These are phyloP conservation scores for Rhaphigaster nebulosa DNA, from an alignment of 2,888 invertebrate species.

Conservation along the genomic window DNA sequence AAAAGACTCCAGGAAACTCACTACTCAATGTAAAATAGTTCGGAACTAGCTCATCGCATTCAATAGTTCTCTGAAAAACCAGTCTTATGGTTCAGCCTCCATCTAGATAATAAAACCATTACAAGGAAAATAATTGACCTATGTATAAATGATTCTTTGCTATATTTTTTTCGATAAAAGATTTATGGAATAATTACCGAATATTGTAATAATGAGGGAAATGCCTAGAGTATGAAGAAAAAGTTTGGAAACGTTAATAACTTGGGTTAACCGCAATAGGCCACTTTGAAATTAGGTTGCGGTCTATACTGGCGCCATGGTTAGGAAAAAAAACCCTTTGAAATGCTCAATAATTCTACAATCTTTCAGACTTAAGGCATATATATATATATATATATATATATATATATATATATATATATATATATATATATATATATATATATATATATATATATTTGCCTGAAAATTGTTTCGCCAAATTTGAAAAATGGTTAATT, in stretches of 20 bases:
- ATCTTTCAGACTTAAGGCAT: too few relatives aligned
- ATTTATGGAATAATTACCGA: not conserved
- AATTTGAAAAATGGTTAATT: too few relatives aligned
- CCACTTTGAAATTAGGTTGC: not conserved
- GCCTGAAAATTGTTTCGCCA: too few relatives aligned
- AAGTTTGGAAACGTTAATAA: slow-evolving; percentile 12
- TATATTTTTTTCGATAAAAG: not conserved
- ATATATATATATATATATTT: too few relatives aligned
- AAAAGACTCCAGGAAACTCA: too few relatives aligned
- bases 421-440: too few relatives aligned
- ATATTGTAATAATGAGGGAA: not conserved
- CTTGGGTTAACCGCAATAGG: slow-evolving; percentile 1
- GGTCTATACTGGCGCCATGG: not conserved
- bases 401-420: too few relatives aligned
- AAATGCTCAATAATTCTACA: not conserved
- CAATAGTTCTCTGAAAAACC: not conserved
- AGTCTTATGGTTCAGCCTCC: not conserved
- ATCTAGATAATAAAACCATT: not conserved
- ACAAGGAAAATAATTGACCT: not conserved
- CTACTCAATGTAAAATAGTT: not conserved
- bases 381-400: too few relatives aligned
- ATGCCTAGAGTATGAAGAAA: not conserved
- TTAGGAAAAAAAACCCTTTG: not conserved
- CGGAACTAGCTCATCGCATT: not conserved
- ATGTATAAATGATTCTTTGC: not conserved